Percentiles rank a stretch among this genome's conserved stretches.
These are phyloP conservation scores for Sternarchorhynchus goeldii DNA, from an alignment of 2,797 vertebrate species.

Conservation along the genomic window DNA sequence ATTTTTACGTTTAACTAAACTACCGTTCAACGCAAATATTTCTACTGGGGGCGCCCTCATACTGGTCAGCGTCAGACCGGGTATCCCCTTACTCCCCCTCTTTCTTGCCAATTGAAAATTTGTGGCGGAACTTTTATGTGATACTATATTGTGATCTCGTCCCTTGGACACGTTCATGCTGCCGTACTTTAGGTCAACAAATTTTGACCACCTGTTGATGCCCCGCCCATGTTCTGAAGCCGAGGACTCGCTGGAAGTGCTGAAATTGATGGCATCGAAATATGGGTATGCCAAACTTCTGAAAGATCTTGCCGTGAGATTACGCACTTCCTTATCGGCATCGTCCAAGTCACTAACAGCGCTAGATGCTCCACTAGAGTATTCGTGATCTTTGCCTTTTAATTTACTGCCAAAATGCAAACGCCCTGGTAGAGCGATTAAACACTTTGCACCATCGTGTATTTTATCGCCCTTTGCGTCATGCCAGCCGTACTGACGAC, in stretches of 20 bases:
- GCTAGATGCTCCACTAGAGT: slow-evolving; percentile 89
- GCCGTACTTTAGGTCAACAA: slow-evolving; percentile 89
- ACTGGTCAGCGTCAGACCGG: slow-evolving; percentile 58
- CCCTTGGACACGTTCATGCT: slow-evolving; percentile 73
- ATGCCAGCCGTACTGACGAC: slow-evolving; percentile 75
- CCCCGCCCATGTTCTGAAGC: slow-evolving; percentile 82
- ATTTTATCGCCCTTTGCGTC: slow-evolving; percentile 72
- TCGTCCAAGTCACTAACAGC: slow-evolving; percentile 93
- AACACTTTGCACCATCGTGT: slow-evolving; percentile 71
- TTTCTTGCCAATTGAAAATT: slow-evolving; percentile 69
- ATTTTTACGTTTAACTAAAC: slow-evolving; percentile 54
- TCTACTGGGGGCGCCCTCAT: slow-evolving; percentile 76
- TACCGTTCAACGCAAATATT: slow-evolving; percentile 74
- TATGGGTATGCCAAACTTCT: slow-evolving; percentile 91
- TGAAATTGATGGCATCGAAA: slow-evolving; percentile 84
- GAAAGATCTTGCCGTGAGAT: slow-evolving; percentile 88
- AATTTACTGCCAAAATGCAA: slow-evolving; percentile 77
- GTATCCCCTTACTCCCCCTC: slow-evolving; percentile 59
- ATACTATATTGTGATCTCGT: slow-evolving; percentile 73
- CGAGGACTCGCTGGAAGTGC: slow-evolving; percentile 88
- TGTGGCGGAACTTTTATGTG: slow-evolving; percentile 66
- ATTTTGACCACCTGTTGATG: slow-evolving; percentile 88
- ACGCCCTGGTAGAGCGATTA: slow-evolving; percentile 81
- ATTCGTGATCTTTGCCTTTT: slow-evolving; percentile 75
- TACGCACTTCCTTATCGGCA: slow-evolving; percentile 94